A percentile compares a stretch with the other conserved stretches of the same genome.
Evolutionary conservation across 2,888 invertebrate genomes (phyloP).

Genomic region (Leucania comma): DNA sequence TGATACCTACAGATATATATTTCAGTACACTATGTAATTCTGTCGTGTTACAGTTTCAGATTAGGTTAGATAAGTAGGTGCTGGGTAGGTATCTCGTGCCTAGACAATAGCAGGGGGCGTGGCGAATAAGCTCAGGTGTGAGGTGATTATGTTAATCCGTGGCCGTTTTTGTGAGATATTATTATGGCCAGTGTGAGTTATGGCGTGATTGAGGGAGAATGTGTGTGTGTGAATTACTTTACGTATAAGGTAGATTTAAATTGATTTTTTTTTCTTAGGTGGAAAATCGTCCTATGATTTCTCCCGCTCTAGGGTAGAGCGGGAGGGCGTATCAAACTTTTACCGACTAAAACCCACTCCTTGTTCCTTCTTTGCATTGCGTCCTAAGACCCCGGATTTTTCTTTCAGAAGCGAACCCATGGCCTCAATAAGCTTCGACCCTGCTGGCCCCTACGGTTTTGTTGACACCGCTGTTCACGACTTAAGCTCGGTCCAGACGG

Average conservation of each 20-base stretch:
- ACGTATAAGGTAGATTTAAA: neutral
- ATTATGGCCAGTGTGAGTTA: constrained; percentile 54
- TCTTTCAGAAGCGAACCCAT: no score
- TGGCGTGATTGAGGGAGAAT: constrained; percentile 11
- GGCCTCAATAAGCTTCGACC: no score
- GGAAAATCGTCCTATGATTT: no score
- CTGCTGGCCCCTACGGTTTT: no score
- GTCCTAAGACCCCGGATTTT: no score
- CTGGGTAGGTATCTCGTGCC: constrained; percentile 50
- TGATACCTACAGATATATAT: neutral
- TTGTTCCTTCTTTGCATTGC: no score
- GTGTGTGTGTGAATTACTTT: constrained; percentile 3
- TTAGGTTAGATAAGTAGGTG: constrained; percentile 65
- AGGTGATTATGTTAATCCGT: constrained; percentile 70
- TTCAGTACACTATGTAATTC: constrained; percentile 61
- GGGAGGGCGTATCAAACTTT: no score
- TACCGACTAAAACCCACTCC: no score
- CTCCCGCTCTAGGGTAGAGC: no score
- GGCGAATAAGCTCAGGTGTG: constrained; percentile 68
- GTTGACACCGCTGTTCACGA: no score
- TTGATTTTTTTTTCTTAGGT: neutral
- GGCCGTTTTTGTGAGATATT: constrained; percentile 60
- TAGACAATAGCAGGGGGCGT: constrained; percentile 79
- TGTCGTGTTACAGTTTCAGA: constrained; percentile 67
- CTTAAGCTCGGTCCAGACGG: no score